Percentiles rank a stretch among this genome's conserved stretches.
These are phyloP conservation scores for Torymus aiolomorphi DNA, from an alignment of 2,888 invertebrate species.

Conservation along the genomic window DNA sequence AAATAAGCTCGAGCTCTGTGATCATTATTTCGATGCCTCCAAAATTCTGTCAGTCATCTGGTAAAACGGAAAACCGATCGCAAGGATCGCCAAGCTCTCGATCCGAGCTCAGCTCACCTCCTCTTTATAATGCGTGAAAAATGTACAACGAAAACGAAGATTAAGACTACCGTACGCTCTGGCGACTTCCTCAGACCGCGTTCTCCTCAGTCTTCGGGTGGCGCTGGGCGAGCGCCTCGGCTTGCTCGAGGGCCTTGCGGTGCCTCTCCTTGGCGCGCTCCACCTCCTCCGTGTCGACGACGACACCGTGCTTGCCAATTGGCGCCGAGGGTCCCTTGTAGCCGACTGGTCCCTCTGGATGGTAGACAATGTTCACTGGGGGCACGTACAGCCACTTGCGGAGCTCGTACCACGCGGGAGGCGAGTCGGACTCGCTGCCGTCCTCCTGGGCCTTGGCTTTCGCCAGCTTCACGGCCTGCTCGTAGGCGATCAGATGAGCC, in stretches of 20 bases:
- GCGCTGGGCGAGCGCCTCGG: slow-evolving; percentile 60
- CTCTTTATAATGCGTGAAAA: neutral
- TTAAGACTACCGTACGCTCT: neutral
- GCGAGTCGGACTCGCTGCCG: neutral
- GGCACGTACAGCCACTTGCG: slow-evolving; percentile 15
- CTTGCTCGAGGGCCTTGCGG: slow-evolving; percentile 67
- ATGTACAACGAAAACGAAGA: slow-evolving; percentile 11
- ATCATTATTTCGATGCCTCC: neutral
- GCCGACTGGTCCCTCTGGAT: slow-evolving; percentile 17
- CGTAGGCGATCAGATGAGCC: slow-evolving; percentile 73
- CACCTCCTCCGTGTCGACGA: slow-evolving; percentile 71
- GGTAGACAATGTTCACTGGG: slow-evolving; percentile 30
- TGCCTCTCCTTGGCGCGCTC: slow-evolving; percentile 69
- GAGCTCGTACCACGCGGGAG: slow-evolving; percentile 24
- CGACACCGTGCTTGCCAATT: slow-evolving; percentile 69
- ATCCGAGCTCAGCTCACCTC: no score
- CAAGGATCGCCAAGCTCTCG: no score
- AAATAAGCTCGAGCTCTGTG: neutral
- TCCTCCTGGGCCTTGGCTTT: slow-evolving; percentile 1
- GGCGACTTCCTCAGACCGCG: neutral
- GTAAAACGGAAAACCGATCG: no score
- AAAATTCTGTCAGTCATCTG: no score
- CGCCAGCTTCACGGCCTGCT: slow-evolving; percentile 69
- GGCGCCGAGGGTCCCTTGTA: slow-evolving; percentile 63
- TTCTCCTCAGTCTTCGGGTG: slow-evolving; percentile 55